Conservation (phyloP, 2,113 vertebrate genomes). For the Lamprologus sp. region DNA sequence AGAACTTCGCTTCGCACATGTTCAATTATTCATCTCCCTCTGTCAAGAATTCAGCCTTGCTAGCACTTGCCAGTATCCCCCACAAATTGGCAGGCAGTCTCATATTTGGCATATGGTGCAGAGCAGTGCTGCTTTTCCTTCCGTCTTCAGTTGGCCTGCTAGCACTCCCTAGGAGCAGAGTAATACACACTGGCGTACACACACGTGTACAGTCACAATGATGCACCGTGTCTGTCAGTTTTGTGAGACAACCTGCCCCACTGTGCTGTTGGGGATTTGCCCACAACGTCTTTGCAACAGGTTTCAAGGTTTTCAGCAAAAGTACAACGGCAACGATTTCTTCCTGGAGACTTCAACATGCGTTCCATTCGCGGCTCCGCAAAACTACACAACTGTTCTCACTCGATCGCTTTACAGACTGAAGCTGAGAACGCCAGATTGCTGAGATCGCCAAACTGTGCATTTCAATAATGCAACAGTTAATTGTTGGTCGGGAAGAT, state of each 20-base stretch:
- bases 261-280: conserved; percentile 9
- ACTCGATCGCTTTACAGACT: not conserved
- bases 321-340: not conserved
- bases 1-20: conserved; percentile 53
- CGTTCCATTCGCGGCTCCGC: not conserved
- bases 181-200: not conserved
- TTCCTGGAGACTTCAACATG: not conserved
- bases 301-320: conserved; percentile 17
- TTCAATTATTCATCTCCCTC: conserved; percentile 71
- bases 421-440: not conserved
- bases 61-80: conserved; percentile 60
- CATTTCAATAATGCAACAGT: not conserved
- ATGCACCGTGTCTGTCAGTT: conserved; percentile 14
- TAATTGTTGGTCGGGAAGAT: not conserved
- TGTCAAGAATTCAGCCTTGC: conserved; percentile 67
- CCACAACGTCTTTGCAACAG: conserved; percentile 38
- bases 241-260: conserved; percentile 6
- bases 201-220: not conserved
- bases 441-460: not conserved
- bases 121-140: conserved; percentile 45
- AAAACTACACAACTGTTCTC: not conserved
- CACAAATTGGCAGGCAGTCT: conserved; percentile 65
- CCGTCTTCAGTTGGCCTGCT: conserved; percentile 55
- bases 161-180: conserved; percentile 36
- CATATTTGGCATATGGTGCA: conserved; percentile 63